phyloP scores from a whole-genome alignment of 1,140 invertebrate species.

The Bombus soroeensis region DNA sequence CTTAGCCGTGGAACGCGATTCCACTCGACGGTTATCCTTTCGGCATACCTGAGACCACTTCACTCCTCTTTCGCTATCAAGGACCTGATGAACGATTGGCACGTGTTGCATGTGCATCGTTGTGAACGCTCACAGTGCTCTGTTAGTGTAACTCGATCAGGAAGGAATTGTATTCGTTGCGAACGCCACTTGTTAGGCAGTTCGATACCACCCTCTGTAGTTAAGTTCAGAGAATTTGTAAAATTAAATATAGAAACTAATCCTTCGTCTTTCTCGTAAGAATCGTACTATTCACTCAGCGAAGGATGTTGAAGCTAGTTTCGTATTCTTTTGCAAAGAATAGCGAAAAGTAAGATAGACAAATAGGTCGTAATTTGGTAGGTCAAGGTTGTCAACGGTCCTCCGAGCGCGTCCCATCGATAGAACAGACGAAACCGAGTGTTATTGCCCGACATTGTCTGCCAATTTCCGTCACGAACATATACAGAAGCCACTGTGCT shows the following conservation, averaged over 20 bases:
- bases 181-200: background rate
- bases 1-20: slow-evolving; percentile 22
- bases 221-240: background rate
- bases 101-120: background rate
- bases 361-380: background rate
- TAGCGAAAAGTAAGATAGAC: background rate
- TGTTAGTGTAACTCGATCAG: slow-evolving; percentile 25
- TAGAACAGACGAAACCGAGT: background rate
- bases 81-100: slow-evolving; percentile 29
- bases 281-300: too few species aligned
- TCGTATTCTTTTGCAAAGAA: background rate
- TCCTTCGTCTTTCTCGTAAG: too few species aligned
- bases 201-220: background rate
- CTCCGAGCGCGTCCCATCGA: background rate
- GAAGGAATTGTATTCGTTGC: background rate
- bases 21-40: slow-evolving; percentile 42
- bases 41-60: slow-evolving; percentile 33
- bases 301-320: too few species aligned
- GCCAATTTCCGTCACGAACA: slow-evolving; percentile 27
- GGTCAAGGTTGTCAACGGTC: background rate
- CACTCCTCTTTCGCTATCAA: slow-evolving; percentile 33
- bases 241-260: background rate
- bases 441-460: slow-evolving; percentile 36
- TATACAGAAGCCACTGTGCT: background rate
- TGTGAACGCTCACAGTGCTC: too few species aligned